These are phyloP conservation scores for Branchipolynoe longqiensis DNA, from an alignment of 2,888 invertebrate species.

Conservation along the genomic window DNA sequence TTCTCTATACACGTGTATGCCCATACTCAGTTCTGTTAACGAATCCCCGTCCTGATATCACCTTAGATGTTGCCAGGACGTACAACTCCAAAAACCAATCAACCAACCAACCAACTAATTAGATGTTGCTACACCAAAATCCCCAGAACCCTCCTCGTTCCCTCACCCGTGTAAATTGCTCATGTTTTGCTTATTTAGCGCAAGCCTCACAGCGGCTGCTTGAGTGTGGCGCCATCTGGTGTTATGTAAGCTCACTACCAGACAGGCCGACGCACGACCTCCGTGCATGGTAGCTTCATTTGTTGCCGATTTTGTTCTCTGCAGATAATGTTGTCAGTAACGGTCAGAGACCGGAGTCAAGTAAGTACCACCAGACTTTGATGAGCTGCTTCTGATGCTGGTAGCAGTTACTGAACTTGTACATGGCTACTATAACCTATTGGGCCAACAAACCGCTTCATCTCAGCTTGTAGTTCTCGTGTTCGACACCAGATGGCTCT, in stretches of 20 bases:
- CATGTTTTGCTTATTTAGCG: not conserved
- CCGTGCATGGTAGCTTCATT: not conserved
- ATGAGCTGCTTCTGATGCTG: not conserved
- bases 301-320: not conserved
- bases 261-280: not conserved
- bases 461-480: constrained; percentile 2
- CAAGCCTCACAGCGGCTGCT: not conserved
- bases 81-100: too few species aligned
- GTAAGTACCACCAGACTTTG: not conserved
- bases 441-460: not conserved
- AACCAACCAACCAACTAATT: too few species aligned
- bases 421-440: too few species aligned
- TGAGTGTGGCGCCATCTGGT: not conserved
- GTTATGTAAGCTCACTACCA: not conserved
- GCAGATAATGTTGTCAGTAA: constrained; percentile 38
- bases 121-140: too few species aligned
- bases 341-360: constrained; percentile 31
- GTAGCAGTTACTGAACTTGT: too few species aligned
- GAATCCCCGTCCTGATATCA: too few species aligned
- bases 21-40: too few species aligned
- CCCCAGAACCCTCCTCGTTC: too few species aligned
- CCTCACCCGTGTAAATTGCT: too few species aligned
- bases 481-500: constrained; percentile 12
- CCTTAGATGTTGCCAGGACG: too few species aligned
- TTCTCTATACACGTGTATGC: too few species aligned